phyloP scores from a whole-genome alignment of 2,888 invertebrate species.

The Amblyjoppa proteus region DNA sequence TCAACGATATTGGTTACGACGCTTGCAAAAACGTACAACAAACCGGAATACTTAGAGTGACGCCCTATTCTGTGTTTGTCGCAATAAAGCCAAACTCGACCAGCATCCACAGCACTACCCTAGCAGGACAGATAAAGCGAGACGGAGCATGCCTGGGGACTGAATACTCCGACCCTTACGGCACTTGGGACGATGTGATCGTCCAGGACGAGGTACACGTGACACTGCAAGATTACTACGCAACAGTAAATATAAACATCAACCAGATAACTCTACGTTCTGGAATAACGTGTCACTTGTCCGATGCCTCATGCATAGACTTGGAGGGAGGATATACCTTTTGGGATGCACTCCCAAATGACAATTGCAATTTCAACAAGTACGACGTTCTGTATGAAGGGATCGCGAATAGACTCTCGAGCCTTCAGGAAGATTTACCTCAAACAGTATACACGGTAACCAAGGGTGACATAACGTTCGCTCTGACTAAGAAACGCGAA shows the following conservation, averaged over 20 bases:
- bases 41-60: slow-evolving; percentile 10
- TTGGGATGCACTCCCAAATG: slow-evolving; percentile 54
- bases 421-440: background rate
- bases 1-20: slow-evolving; percentile 35
- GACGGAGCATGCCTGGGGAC: slow-evolving; percentile 47
- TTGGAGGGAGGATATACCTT: slow-evolving; percentile 62
- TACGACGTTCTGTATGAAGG: slow-evolving; percentile 62
- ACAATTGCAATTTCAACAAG: slow-evolving; percentile 42
- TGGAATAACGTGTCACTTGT: slow-evolving; percentile 38
- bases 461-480: slow-evolving; percentile 59
- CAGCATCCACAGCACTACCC: slow-evolving; percentile 17
- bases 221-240: slow-evolving; percentile 41
- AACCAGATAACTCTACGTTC: slow-evolving; percentile 51
- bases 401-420: slow-evolving; percentile 6
- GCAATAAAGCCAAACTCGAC: slow-evolving; percentile 41
- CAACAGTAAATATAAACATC: slow-evolving; percentile 31
- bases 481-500: slow-evolving; percentile 31
- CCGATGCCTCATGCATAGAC: slow-evolving; percentile 36
- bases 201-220: slow-evolving; percentile 58
- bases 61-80: background rate
- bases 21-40: slow-evolving; percentile 35
- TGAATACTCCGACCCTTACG: slow-evolving; percentile 54
- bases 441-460: slow-evolving; percentile 57
- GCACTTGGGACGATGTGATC: slow-evolving; percentile 56
- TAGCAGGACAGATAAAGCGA: slow-evolving; percentile 35